A percentile compares a stretch with the other conserved stretches of the same genome.
phyloP scores from a whole-genome alignment of 2,888 invertebrate genomes.

The Leistus spinibarbis region DNA sequence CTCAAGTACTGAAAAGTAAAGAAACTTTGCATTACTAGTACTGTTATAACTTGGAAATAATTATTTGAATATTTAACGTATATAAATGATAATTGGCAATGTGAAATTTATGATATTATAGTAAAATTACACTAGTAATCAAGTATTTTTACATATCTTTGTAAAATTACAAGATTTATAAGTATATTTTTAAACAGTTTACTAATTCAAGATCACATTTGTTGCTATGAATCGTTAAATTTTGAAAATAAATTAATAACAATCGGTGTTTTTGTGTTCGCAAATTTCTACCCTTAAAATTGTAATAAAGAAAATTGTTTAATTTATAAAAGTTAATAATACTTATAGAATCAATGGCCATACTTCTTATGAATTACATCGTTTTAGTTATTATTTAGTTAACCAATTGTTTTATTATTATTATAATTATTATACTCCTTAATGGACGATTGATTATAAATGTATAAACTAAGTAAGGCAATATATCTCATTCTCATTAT shows the following conservation, averaged over 20 bases:
- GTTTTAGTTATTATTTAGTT: constrained; percentile 34
- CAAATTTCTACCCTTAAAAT: background rate
- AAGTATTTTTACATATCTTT: too few species aligned
- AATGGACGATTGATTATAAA: constrained; percentile 32
- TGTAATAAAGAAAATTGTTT: constrained; percentile 25
- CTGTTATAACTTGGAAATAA: too few species aligned
- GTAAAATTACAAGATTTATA: too few species aligned
- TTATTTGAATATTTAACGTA: too few species aligned
- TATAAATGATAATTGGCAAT: too few species aligned
- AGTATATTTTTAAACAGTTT: too few species aligned
- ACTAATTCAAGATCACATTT: too few species aligned
- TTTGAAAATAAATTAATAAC: background rate
- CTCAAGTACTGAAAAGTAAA: too few species aligned
- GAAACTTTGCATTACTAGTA: too few species aligned
- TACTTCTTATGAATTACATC: constrained; percentile 13
- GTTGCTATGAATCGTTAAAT: background rate
- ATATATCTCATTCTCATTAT: constrained; percentile 29
- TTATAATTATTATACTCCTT: constrained; percentile 20
- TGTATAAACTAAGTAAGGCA: constrained; percentile 36
- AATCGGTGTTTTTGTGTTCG: background rate
- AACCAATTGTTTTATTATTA: constrained; percentile 31
- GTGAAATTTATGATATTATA: too few species aligned
- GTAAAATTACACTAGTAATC: too few species aligned
- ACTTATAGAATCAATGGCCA: constrained; percentile 35
- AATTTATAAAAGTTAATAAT: constrained; percentile 36